Percentiles rank a stretch among this genome's conserved stretches.
Conservation (phyloP, 2,888 invertebrate species). For the Amphimallon solstitiale region DNA sequence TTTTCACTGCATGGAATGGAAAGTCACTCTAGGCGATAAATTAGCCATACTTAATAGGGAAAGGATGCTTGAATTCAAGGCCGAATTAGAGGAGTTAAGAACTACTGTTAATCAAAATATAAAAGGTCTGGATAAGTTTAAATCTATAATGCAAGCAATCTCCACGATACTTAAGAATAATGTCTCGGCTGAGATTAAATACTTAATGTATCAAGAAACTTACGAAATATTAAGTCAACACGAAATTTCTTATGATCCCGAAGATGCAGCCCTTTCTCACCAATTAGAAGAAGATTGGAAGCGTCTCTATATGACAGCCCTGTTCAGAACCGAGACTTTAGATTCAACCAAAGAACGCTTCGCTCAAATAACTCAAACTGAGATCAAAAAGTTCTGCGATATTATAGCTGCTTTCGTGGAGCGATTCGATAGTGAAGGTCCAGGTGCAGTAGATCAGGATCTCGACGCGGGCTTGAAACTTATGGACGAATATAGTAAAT, state of each 20-base stretch:
- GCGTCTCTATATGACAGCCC: constrained; percentile 72
- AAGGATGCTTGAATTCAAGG: constrained; percentile 75
- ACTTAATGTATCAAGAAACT: constrained; percentile 78
- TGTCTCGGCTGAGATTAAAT: constrained; percentile 80
- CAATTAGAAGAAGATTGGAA: constrained; percentile 77
- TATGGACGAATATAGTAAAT: constrained; percentile 76
- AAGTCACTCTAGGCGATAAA: constrained; percentile 75
- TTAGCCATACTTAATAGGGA: constrained; percentile 74
- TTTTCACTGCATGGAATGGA: constrained; percentile 84
- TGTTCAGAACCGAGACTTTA: constrained; percentile 75
- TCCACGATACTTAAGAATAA: constrained; percentile 78
- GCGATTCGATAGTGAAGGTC: constrained; percentile 80
- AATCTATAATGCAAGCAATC: constrained; percentile 86
- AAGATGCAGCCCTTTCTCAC: constrained; percentile 69
- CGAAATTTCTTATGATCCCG: constrained; percentile 68
- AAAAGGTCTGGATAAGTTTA: constrained; percentile 82
- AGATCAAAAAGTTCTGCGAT: constrained; percentile 76
- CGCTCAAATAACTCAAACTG: constrained; percentile 79
- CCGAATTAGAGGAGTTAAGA: constrained; percentile 71
- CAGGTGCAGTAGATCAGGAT: constrained; percentile 81
- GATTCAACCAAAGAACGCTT: constrained; percentile 88
- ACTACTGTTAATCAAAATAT: constrained; percentile 79
- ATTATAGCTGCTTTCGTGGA: constrained; percentile 75
- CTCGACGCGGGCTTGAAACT: constrained; percentile 77
- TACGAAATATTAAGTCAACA: constrained; percentile 81